Percentiles rank a stretch among this genome's conserved stretches.
Evolutionary conservation across 2,797 vertebrate genomes (phyloP).

Genomic region (Helarctos malayanus): DNA sequence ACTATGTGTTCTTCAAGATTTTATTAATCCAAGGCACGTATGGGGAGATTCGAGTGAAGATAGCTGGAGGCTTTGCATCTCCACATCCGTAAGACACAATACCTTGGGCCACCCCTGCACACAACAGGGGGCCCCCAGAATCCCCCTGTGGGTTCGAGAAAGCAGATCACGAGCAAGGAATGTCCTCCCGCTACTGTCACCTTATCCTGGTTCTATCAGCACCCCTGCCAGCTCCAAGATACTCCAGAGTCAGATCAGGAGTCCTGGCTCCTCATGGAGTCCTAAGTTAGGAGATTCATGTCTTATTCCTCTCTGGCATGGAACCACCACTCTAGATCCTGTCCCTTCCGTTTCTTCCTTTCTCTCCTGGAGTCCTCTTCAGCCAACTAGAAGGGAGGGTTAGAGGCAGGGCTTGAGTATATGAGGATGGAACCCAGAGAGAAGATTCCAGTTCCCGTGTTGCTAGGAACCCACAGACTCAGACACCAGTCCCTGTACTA

Average conservation of each 20-base stretch:
- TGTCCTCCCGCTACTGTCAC: not conserved
- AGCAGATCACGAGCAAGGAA: not conserved
- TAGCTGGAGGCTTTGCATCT: not conserved
- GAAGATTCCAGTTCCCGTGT: not conserved
- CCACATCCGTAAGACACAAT: not conserved
- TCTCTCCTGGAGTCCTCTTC: not conserved
- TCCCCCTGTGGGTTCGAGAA: conserved; percentile 55
- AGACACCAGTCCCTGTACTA: not conserved
- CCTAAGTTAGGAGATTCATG: not conserved
- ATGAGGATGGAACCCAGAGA: not conserved
- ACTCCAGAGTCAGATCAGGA: not conserved
- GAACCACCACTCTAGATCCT: not conserved
- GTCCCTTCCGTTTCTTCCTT: not conserved
- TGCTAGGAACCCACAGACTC: not conserved
- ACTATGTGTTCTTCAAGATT: not conserved
- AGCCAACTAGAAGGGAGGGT: not conserved
- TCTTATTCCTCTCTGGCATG: not conserved
- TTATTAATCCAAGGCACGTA: conserved; percentile 65
- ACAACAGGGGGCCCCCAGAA: conserved; percentile 63
- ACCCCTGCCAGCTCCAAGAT: not conserved
- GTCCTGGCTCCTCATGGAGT: not conserved
- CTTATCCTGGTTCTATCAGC: not conserved
- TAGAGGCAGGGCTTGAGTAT: not conserved
- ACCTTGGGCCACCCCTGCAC: conserved; percentile 56
- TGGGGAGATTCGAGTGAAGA: conserved; percentile 52